Evolutionary conservation across 2,797 vertebrate genomes (phyloP), one percentile per base, ranked within the genome.

Genomic region (Enteromius unitaeniatus): DNA sequence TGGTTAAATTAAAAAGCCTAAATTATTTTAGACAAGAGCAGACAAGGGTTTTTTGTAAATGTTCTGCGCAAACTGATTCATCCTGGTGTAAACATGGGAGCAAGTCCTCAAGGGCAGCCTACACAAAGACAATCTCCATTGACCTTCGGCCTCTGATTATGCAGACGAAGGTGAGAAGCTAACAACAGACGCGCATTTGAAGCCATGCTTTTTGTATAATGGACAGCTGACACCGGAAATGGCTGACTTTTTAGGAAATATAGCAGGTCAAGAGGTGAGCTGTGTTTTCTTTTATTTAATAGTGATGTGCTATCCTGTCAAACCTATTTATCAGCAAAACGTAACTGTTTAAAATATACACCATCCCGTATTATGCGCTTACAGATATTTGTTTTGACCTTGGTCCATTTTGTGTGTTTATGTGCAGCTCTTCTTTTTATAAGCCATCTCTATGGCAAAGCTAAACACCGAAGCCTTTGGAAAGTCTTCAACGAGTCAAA

Each of bases 1-100:
- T 85, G 81, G 67, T 47, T 65, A 64, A 89, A 89, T 91, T 92
- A 87, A 91, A 91, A 89, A 79, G 53, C 42, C 7, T 37, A 19
- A 31, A 47, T 84, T 80, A 85, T 78, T 90, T 85, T 37, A 88
- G 87, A 86, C 42, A 53, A 73, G 86, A 89, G 79, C 69, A 79
- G 60, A 84, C 80, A 85, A 55, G 82, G 53, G 15, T 15, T 64
- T n/a, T 23, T 51, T 55, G 64, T 58, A 13, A 64, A 45, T 23
- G 55, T 77, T 77, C 7, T 2, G 0, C 3, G 45, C 58, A 75
- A 85, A 81, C 73, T 79, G 77, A 86, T 85, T 85, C 74, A 77
- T 81, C 74, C 85, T 88, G 81, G 81, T 81, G 86, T 88, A 85
- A 88, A 88, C 85, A 85, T 40, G 26, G 65, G 78, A 78, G 68